These are phyloP conservation scores for Keiferia lycopersicella DNA, from an alignment of 2,888 invertebrate species.

Conservation along the genomic window DNA sequence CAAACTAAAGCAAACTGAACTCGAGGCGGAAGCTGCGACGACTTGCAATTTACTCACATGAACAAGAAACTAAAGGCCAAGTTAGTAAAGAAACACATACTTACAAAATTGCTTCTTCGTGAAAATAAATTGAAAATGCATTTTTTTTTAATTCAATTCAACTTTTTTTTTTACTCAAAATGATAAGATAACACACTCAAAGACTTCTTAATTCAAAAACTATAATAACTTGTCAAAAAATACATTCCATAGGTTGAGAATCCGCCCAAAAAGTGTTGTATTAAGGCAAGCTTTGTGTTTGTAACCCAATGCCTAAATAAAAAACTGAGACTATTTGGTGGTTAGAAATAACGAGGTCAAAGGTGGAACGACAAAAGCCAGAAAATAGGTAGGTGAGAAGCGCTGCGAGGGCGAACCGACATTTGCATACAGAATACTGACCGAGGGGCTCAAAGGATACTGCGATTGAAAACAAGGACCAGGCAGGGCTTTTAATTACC, in stretches of 20 bases:
- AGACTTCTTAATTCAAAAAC: too few relatives aligned
- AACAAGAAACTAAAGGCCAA: constrained; percentile 34
- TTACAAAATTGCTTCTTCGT: too few relatives aligned
- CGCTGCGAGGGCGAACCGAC: not conserved
- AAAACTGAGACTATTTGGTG: not conserved
- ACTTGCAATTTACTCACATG: constrained; percentile 42
- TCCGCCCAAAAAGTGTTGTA: not conserved
- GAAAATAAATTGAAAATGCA: too few relatives aligned
- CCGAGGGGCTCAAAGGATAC: not conserved
- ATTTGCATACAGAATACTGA: constrained; percentile 1
- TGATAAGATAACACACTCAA: too few relatives aligned
- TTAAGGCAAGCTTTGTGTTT: not conserved
- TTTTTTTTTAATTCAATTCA: too few relatives aligned
- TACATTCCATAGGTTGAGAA: not conserved
- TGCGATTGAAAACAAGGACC: not conserved
- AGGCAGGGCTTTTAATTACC: not conserved
- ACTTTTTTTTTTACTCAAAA: too few relatives aligned
- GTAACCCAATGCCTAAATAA: not conserved
- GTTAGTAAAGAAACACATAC: not conserved
- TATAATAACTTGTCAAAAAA: too few relatives aligned
- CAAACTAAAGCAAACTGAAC: constrained; percentile 42
- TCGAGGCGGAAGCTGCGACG: constrained; percentile 47
- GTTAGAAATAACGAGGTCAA: constrained; percentile 3
- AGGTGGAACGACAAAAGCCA: not conserved
- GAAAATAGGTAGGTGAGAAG: not conserved